Evolutionary conservation across 2,113 vertebrate species (phyloP), one percentile per base, ranked within the genome.

Genomic region (Pseudois nayaur): DNA sequence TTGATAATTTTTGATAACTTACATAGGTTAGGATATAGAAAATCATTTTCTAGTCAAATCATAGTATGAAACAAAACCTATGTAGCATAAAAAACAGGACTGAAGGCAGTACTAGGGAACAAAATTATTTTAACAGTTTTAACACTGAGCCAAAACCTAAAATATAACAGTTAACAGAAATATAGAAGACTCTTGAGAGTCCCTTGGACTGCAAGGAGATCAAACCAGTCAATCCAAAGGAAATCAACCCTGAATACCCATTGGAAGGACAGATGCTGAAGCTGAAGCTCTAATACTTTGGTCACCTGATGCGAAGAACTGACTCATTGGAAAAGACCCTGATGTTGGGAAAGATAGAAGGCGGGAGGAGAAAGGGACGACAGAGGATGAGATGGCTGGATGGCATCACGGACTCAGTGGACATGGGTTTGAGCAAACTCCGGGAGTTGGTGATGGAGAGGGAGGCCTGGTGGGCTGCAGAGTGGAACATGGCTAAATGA

Each of bases 41-140:
- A 43, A 92, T 96, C 74, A 36, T 90, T 91, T 94, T 91, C 19
- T 87, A 33, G 19, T 83, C 50, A 95, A 93, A 87, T 74, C 85
- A 92, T 15, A 62, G 23, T 14, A 87, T 74, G 13, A 86, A 91
- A 36, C 23, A 86, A 83, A 90, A 93, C 33, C 8, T 33, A 57
- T 1, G 52, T 71, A 19, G 10, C 52, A 52, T 4, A 55, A 25
- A 50, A 92, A 67, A 54, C 64, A 33, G 40, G 45, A 36, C 19
- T 29, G 33, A 91, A 93, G 83, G 78, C 16, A 78, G 16, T 52
- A 52, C 13, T 13, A 48, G 43, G 25, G 84, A 82, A 84, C 50
- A 60, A 95, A 87, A 81, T 59, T 59, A 36, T 48, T 64, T 81
- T 50, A 91, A 57, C 29, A 87, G 59, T 45, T 90, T 94, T n/a